A percentile compares a stretch with the other conserved stretches of the same genome.
phyloP scores from a whole-genome alignment of 35 echinoderm and acorn worm species.

The Diadema setosum region DNA sequence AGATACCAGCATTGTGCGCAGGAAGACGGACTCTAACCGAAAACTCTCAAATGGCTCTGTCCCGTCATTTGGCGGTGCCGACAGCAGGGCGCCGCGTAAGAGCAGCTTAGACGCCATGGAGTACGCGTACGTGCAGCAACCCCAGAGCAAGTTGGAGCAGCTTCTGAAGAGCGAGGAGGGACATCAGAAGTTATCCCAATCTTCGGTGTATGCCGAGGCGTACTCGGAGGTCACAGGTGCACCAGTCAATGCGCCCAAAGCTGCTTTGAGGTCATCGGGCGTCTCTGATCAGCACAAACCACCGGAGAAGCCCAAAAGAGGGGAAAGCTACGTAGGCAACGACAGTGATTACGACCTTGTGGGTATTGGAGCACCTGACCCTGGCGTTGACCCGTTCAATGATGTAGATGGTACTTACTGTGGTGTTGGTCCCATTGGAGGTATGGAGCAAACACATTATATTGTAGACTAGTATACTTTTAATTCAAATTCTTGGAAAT shows the following conservation, averaged over 20 bases:
- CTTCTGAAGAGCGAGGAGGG: background rate
- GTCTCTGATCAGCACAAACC: background rate
- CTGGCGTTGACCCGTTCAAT: background rate
- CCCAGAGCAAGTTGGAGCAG: background rate
- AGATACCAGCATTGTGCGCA: background rate
- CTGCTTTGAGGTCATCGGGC: background rate
- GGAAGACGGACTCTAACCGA: background rate
- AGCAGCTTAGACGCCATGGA: background rate
- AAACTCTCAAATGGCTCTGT: background rate
- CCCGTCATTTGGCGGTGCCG: background rate
- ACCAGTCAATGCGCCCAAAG: background rate
- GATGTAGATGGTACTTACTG: background rate
- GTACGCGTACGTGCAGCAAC: slow-evolving; percentile 2
- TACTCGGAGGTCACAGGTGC: background rate
- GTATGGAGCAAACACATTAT: background rate
- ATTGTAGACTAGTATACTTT: background rate
- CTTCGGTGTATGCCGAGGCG: background rate
- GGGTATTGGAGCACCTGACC: background rate
- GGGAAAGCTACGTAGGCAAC: background rate
- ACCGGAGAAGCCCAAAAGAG: background rate
- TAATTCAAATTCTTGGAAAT: background rate
- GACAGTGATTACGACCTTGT: background rate
- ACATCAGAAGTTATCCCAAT: background rate
- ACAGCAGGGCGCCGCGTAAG: background rate
- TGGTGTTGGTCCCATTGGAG: background rate